A percentile compares a stretch with the other conserved stretches of the same genome.
phyloP scores from a whole-genome alignment of 1,140 invertebrate species.

The Melitaea cinxia region DNA sequence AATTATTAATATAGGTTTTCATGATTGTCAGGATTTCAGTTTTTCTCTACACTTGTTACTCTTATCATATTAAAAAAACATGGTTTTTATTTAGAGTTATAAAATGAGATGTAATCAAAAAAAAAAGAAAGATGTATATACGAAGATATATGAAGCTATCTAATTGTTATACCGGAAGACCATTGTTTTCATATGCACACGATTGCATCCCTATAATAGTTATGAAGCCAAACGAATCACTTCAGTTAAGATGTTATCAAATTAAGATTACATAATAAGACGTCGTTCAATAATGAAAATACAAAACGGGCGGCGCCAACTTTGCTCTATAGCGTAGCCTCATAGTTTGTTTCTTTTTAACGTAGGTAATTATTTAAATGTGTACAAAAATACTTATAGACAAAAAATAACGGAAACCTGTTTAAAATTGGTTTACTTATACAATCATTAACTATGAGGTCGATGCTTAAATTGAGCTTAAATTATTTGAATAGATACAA shows the following conservation, averaged over 20 bases:
- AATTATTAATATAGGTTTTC: too few species aligned
- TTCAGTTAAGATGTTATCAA: slow-evolving; percentile 59
- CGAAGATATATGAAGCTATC: too few species aligned
- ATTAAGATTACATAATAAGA: slow-evolving; percentile 64
- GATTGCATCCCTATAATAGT: slow-evolving; percentile 33
- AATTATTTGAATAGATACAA: background rate
- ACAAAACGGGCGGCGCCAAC: slow-evolving; percentile 32
- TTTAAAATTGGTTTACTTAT: background rate
- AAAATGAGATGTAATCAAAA: too few species aligned
- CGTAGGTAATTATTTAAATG: slow-evolving; percentile 23
- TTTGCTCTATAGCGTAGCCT: slow-evolving; percentile 19
- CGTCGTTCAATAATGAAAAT: slow-evolving; percentile 55
- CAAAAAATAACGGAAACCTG: background rate
- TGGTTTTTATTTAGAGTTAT: too few species aligned
- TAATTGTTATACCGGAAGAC: background rate
- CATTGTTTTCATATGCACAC: slow-evolving; percentile 16
- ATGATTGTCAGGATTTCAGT: too few species aligned
- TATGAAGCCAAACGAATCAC: slow-evolving; percentile 50
- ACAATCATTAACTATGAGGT: background rate
- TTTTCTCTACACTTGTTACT: too few species aligned
- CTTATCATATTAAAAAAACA: too few species aligned
- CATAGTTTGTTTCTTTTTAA: slow-evolving; percentile 23
- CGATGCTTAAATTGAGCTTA: background rate
- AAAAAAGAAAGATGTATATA: too few species aligned
- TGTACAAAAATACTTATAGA: slow-evolving; percentile 7